Evolutionary conservation across 2,888 invertebrate species (phyloP), one percentile per base, ranked within the genome.

Genomic region (Mythimna albipuncta): DNA sequence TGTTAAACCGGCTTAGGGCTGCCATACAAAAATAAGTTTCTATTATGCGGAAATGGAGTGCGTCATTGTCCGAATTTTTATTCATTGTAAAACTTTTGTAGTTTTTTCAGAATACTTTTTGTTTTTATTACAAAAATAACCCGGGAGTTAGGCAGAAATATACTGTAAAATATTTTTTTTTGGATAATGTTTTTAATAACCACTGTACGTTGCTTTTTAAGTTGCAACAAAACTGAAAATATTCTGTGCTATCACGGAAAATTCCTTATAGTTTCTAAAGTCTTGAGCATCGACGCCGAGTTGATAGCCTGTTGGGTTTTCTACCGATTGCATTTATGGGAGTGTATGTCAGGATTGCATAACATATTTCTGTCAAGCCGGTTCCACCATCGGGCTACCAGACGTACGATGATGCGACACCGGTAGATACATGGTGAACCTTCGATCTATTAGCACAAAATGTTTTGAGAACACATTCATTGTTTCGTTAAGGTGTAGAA

Each of bases 11-110:
- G 65, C 61, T 77, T 64, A 50, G 38, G 47, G 4, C 38, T 11
- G 55, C 44, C 52, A 41, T 71, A 64, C 61, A 47, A 74, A 70
- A 67, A 72, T 44, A 59, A 41, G 66, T 59, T 61, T 65, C 59
- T 54, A 69, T 64, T 64, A 69, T 55, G 63, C 50, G 66, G 38
- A 64, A 69, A 72, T 32, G n/a, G 41, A 55, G 50, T 52, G 63
- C 61, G 32, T 57, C 63, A 55, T 64, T 59, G 55, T 16, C n/a
- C 52, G 16, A 72, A 65, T 76, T 52, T 58, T 68, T 67, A 54
- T 70, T 77, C n/a, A 69, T 57, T 13, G 9, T 66, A 10, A 62
- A 55, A 41, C 16, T 41, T 13, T 59, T 66, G 19, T n/a, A 0
- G 6, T 2, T 38, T 61, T 61, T 50, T 62, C 16, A 19, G 32